Evolutionary conservation across 1,140 invertebrate species (phyloP).

Genomic region (Drosophila asahinai): DNA sequence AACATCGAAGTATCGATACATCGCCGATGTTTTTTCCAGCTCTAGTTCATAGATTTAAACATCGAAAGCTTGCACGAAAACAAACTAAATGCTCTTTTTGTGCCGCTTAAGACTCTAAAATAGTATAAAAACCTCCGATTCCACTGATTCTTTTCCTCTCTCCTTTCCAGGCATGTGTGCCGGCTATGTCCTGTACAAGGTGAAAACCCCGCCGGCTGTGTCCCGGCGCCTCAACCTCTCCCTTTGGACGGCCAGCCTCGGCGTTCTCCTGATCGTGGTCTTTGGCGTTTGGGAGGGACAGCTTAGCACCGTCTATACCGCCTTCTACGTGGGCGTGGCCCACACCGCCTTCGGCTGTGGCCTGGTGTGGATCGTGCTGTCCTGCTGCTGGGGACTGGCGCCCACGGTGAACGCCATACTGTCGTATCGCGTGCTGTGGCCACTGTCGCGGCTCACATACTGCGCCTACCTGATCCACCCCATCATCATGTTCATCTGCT

Average conservation of each 20-base stretch:
- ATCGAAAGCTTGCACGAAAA: too few relatives aligned
- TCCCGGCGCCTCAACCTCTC: conserved; percentile 87
- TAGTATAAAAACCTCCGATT: neutral
- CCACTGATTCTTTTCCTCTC: neutral
- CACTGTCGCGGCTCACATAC: conserved; percentile 95
- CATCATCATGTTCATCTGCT: conserved; percentile 92
- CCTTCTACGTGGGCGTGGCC: conserved; percentile 88
- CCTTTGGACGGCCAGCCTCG: conserved; percentile 88
- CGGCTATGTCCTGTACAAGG: conserved; percentile 90
- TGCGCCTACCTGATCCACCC: conserved; percentile 96
- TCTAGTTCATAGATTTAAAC: too few relatives aligned
- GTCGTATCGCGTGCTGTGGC: conserved; percentile 92
- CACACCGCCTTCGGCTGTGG: conserved; percentile 91
- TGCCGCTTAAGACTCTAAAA: neutral
- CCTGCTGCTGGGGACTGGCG: conserved; percentile 91
- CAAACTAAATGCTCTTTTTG: neutral
- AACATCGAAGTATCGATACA: too few relatives aligned
- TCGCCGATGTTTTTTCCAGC: too few relatives aligned
- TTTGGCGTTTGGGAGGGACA: conserved; percentile 91
- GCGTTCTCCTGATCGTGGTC: conserved; percentile 89
- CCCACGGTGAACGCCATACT: conserved; percentile 90
- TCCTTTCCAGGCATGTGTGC: conserved; percentile 88
- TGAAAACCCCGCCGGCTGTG: conserved; percentile 88
- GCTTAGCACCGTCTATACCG: conserved; percentile 88
- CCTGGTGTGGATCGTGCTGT: conserved; percentile 92